Evolutionary conservation across 2,888 invertebrate genomes (phyloP), one percentile per base, ranked within the genome.

Genomic region (Agrenia bidenticulata): DNA sequence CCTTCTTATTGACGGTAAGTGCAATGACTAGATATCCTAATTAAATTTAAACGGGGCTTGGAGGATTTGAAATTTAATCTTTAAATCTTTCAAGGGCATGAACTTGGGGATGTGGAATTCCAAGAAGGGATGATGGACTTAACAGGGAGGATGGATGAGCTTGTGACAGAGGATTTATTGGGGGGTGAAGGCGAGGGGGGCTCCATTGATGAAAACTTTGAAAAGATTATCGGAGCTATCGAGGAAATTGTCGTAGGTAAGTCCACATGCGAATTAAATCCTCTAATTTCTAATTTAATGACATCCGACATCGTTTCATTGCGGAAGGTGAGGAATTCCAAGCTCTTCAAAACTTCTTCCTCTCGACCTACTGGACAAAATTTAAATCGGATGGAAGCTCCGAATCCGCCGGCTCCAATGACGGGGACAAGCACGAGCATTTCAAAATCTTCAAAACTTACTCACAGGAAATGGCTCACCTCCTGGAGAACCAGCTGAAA

Each of bases 381-480:
- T 68, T 68, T 57, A 61, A 58, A 17, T 58, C 57, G 9, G 64
- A 64, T 13, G 62, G 64, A 15, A 49, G 51, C 24, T 42, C 54
- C 2, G 68, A 61, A 17, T 53, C 64, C n/a, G 2, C 17, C 11
- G 39, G 41, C n/a, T 17, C 17, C 45, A 45, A 19, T 17, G n/a
- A 17, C 45, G 58, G 45, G 17, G 58, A 58, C 11, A 62, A 51
- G 21, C 68, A 68, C 23, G 68, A 68, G 21, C 68, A 68, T 51
- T 68, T 68, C 42, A 55, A 62, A 51, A 68, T 68, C 41, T 68
- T 68, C 60, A 64, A 65, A 57, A 68, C 61, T 45, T 68, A 68
- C 54, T 68, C 68, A 17, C 65, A 68, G 61, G 68, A 68, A 53
- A 68, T 68, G 68, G 68, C 68, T 15, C 68, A 68, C 27, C 58